Evolutionary conservation across 2,888 invertebrate species (phyloP), one percentile per base, ranked within the genome.

Genomic region (Melipona beecheii): DNA sequence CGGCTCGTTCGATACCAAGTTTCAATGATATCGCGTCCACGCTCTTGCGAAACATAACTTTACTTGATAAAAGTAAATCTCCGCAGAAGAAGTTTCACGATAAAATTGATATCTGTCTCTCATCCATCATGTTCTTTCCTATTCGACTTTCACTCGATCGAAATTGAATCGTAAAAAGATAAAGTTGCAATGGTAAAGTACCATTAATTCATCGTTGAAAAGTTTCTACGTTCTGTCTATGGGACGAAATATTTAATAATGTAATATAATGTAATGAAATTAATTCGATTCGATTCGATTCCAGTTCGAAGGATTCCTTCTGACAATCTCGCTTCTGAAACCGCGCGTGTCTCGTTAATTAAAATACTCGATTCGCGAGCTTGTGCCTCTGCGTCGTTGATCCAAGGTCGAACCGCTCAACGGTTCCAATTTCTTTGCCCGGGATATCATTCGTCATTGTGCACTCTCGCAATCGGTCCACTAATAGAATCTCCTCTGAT

Each of bases 381-480:
- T 36, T 68, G 36, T 56, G 64, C 27, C 60, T 54, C 62, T 62
- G n/a, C 72, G 60, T 66, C 49, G 70, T 15, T 17, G 65, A 50
- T 74, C 36, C 83, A 84, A 83, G 83, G 81, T 54, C 76, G 36
- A 31, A 43, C 31, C 31, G n/a, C 91, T 93, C 91, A 92, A 93
- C 89, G 92, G 92, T 93, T 92, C 43, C 92, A 91, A 92, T 92
- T 92, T 91, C 91, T 91, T 87, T 86, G 89, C 75, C 83, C 80
- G 87, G 90, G 88, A 86, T 86, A 86, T 75, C 86, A 86, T 86
- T 89, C 89, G 86, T 82, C 89, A 90, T 90, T 90, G 87, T 90
- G 87, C 89, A 87, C 90, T 90, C 87, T 73, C 75, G 71, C 64
- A 54, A 15, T 36, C 49, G 71, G 27, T 31, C 68, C 64, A 31